A percentile compares a stretch with the other conserved stretches of the same genome.
Conservation (phyloP, 1,140 invertebrate genomes). For the Drosophila ficusphila region DNA sequence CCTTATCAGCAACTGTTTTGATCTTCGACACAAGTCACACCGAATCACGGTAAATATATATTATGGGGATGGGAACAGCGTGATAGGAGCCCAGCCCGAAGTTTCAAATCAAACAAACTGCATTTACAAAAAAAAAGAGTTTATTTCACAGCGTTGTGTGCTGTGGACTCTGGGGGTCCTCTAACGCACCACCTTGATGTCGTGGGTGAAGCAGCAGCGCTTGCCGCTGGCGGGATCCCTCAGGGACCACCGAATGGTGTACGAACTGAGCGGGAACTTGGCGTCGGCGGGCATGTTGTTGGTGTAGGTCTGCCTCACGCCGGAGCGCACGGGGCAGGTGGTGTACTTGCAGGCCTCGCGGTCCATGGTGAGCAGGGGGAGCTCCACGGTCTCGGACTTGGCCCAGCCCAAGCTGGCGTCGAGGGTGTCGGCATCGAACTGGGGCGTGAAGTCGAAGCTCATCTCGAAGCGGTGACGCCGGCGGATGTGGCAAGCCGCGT, state of each 20-base stretch:
- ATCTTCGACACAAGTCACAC: no score
- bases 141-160: not conserved
- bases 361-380: constrained; percentile 86
- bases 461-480: constrained; percentile 85
- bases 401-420: constrained; percentile 84
- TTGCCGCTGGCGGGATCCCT: constrained; percentile 55
- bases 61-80: no score
- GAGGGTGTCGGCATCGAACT: constrained; percentile 83
- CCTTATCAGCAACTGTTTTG: no score
- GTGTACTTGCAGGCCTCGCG: constrained; percentile 85
- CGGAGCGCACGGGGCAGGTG: constrained; percentile 85
- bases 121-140: no score
- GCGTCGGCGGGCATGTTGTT: constrained; percentile 84
- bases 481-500: constrained; percentile 85
- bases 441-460: constrained; percentile 86
- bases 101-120: no score
- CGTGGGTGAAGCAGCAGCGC: constrained; percentile 71
- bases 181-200: constrained; percentile 78
- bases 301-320: constrained; percentile 81
- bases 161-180: not conserved
- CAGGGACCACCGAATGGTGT: constrained; percentile 69
- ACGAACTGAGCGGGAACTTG: constrained; percentile 84
- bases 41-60: no score
- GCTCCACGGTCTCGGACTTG: constrained; percentile 80
- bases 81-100: no score